Percentiles rank a stretch among this genome's conserved stretches.
These are phyloP conservation scores for Trypoxylus dichotomus DNA, from an alignment of 1,140 invertebrate species.

Conservation along the genomic window DNA sequence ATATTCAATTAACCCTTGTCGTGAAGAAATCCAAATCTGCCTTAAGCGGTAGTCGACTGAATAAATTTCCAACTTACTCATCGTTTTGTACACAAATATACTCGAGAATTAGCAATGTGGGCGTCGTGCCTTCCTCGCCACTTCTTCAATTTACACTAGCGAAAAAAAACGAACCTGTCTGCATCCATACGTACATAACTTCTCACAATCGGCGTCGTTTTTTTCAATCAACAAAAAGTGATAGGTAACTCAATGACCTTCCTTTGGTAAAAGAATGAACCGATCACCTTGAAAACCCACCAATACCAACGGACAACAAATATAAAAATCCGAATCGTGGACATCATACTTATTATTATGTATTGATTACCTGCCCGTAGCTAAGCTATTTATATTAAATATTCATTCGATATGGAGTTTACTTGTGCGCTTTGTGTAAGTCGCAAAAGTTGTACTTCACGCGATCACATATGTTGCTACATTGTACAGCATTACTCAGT, in stretches of 20 bases:
- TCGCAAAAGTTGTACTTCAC: background rate
- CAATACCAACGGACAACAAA: background rate
- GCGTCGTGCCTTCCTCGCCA: background rate
- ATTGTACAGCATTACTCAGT: background rate
- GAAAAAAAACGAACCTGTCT: background rate
- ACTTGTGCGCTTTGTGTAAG: background rate
- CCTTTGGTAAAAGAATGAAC: conserved; percentile 17
- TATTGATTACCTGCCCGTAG: conserved; percentile 11
- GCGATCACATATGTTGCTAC: background rate
- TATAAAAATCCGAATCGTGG: background rate
- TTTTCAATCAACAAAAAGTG: conserved; percentile 12
- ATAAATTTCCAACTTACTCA: too few species aligned
- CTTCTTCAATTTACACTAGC: background rate
- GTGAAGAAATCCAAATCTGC: too few species aligned
- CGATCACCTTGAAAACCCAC: conserved; percentile 20
- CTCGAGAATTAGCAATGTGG: background rate
- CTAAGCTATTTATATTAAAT: conserved; percentile 15
- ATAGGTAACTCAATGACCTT: conserved; percentile 19
- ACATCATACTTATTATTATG: conserved; percentile 25
- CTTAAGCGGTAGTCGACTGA: too few species aligned
- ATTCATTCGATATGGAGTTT: background rate
- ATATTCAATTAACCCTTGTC: too few species aligned
- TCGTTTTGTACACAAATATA: too few species aligned
- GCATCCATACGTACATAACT: background rate
- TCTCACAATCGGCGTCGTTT: background rate